These are phyloP conservation scores for Parazoanthus atlanticus DNA, from an alignment of 92 coral and sea anemone species.

Conservation along the genomic window DNA sequence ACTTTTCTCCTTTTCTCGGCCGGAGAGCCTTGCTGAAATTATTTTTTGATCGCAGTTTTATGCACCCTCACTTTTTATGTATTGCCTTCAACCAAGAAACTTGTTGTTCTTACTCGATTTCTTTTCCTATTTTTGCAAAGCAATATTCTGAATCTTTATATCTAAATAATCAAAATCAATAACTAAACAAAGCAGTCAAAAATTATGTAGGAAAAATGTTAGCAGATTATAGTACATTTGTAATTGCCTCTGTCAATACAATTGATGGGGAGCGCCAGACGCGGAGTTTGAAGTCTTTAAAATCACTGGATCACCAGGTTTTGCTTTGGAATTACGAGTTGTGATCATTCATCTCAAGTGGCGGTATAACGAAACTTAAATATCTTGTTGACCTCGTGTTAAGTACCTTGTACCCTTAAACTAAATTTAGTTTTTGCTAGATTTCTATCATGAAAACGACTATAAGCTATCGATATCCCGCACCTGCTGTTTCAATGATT, in stretches of 20 bases:
- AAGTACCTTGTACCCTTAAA: not conserved
- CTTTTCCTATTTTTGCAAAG: not conserved
- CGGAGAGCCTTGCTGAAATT: no score
- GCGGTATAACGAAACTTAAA: not conserved
- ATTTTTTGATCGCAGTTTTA: not conserved
- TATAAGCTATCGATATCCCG: no score
- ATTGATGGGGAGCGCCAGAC: not conserved
- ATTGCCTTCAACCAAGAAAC: not conserved
- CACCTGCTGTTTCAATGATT: not conserved
- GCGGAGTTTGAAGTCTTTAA: not conserved
- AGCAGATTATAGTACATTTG: no score
- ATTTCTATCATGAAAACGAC: not conserved
- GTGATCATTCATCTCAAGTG: constrained; percentile 3
- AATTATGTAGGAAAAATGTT: not conserved
- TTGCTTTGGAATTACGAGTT: not conserved
- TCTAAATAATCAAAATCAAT: not conserved
- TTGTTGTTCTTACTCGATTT: not conserved
- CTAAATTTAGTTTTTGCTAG: constrained; percentile 16
- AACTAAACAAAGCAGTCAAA: not conserved
- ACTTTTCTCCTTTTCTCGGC: no score
- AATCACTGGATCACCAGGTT: not conserved
- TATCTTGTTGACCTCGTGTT: not conserved
- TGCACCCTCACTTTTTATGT: not conserved
- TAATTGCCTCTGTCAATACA: not conserved
- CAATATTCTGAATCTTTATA: no score